Percentiles rank a stretch among this genome's conserved stretches.
These are phyloP conservation scores for Jacana jacana DNA, from an alignment of 2,113 vertebrate genomes.

Conservation along the genomic window DNA sequence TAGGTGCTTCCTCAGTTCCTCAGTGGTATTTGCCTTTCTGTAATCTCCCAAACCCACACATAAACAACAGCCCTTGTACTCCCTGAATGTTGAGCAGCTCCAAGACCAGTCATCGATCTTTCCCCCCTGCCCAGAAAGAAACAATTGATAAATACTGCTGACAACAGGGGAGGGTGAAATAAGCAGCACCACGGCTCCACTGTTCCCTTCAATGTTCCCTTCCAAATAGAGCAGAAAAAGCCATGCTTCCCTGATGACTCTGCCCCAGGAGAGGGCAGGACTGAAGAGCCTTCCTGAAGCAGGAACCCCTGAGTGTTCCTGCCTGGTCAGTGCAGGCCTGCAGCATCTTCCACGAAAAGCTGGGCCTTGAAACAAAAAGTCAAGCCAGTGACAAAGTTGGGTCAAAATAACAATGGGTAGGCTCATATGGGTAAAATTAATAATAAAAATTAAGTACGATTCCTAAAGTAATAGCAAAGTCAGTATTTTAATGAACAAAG, in stretches of 20 bases:
- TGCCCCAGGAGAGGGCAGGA: no score
- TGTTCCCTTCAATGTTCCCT: no score
- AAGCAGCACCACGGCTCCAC: accelerated
- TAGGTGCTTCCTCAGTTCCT: neutral
- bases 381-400: accelerated
- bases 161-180: neutral
- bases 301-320: neutral
- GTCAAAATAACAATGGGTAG: neutral
- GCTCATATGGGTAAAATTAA: accelerated
- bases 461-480: neutral
- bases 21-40: neutral
- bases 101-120: neutral
- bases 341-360: neutral
- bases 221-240: neutral
- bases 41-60: neutral
- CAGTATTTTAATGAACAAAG: neutral
- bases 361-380: neutral
- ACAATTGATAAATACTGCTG: neutral
- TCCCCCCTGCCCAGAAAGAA: neutral
- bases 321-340: neutral
- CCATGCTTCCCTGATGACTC: accelerated
- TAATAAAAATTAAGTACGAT: neutral
- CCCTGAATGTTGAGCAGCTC: neutral
- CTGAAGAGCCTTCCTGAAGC: neutral
- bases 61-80: neutral